These are phyloP conservation scores for Gyps fulvus DNA, from an alignment of 2,113 vertebrate species.

Conservation along the genomic window DNA sequence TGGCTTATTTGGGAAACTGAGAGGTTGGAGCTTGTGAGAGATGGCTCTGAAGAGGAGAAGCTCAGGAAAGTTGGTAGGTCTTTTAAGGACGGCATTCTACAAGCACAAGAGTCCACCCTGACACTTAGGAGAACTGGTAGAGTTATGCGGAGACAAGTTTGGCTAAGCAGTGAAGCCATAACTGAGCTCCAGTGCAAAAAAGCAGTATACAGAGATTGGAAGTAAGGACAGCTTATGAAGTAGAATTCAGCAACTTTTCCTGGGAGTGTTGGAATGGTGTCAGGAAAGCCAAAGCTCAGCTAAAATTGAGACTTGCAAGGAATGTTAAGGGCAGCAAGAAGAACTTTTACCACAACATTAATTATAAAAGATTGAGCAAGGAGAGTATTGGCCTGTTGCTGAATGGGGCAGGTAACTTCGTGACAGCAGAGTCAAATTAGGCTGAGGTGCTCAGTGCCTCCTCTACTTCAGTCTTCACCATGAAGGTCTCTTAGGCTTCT, in stretches of 20 bases:
- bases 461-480: neutral
- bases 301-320: neutral
- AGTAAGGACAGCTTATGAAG: neutral
- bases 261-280: neutral
- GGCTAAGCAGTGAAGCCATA: neutral
- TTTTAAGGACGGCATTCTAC: neutral
- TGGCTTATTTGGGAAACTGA: neutral
- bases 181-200: neutral
- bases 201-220: neutral
- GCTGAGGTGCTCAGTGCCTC: neutral
- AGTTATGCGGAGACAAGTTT: neutral
- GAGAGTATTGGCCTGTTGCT: neutral
- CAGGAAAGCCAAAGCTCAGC: neutral
- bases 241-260: neutral
- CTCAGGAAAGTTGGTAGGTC: neutral
- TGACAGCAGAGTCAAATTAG: neutral
- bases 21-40: neutral
- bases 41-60: neutral
- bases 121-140: neutral
- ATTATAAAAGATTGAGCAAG: neutral
- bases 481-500: neutral
- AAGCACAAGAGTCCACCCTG: neutral
- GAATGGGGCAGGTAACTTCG: neutral
- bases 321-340: neutral
- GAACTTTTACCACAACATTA: neutral